phyloP scores from a whole-genome alignment of 2,888 invertebrate species.

The Notodonta dromedarius region DNA sequence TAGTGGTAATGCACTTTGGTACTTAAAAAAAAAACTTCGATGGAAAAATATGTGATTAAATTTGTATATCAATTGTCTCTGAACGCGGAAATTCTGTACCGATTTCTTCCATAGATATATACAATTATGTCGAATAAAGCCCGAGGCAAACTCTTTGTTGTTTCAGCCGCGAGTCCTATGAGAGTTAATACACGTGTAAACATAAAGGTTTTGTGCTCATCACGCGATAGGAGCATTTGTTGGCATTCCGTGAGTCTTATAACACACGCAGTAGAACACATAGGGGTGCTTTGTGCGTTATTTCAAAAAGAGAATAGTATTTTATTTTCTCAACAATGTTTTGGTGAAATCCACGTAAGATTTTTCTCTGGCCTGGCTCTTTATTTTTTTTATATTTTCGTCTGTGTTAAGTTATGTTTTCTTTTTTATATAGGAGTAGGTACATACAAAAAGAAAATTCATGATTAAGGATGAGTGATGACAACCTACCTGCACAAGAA shows the following conservation, averaged over 20 bases:
- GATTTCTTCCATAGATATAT: not conserved
- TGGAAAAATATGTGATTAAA: no score
- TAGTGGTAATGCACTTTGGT: no score
- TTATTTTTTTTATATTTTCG: no score
- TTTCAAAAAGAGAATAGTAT: not conserved
- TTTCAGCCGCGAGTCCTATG: not conserved
- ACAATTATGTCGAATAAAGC: not conserved
- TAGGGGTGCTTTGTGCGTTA: not conserved
- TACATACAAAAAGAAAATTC: no score
- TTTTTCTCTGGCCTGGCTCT: no score
- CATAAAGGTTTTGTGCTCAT: not conserved
- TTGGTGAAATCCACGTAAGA: not conserved
- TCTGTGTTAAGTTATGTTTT: no score
- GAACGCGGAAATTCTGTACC: no score
- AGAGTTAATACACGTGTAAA: not conserved
- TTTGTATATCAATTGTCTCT: not conserved
- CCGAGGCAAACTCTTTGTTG: not conserved
- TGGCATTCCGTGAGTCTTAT: slow-evolving; percentile 2
- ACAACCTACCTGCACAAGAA: no score
- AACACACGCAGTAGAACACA: not conserved
- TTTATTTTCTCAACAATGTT: not conserved
- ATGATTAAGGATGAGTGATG: no score
- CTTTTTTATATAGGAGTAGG: no score
- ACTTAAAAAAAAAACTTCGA: no score
- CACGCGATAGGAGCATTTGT: slow-evolving; percentile 8